phyloP scores from a whole-genome alignment of 2,113 vertebrate genomes.

The Campylomormyrus tamandua region DNA sequence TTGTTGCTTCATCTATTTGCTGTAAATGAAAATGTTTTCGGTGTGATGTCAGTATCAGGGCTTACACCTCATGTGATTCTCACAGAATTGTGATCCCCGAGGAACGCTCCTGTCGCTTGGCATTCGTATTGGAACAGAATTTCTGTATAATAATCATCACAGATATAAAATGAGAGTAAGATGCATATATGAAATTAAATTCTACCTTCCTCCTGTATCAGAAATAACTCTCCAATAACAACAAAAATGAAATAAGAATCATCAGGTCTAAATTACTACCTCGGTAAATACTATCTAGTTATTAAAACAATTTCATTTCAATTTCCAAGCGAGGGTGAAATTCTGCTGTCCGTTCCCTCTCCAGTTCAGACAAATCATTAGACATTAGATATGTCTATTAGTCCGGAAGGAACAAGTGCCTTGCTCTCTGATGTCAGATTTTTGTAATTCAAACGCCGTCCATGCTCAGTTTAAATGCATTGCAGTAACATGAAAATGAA shows the following conservation, averaged over 20 bases:
- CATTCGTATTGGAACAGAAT: not conserved
- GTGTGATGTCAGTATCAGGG: not conserved
- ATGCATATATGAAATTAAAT: not conserved
- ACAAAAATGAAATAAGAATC: not conserved
- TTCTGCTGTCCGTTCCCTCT: not conserved
- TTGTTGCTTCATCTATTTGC: not conserved
- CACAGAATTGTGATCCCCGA: not conserved
- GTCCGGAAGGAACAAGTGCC: not conserved
- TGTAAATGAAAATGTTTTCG: not conserved
- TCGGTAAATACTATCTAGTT: not conserved
- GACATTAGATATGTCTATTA: constrained; percentile 10
- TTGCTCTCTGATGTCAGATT: not conserved
- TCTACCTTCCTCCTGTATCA: not conserved
- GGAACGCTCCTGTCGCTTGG: not conserved
- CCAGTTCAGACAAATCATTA: not conserved
- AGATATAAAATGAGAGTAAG: not conserved
- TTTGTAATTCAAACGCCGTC: constrained; percentile 20
- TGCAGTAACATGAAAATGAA: constrained; percentile 10
- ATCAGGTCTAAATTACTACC: not conserved
- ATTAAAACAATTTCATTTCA: not conserved
- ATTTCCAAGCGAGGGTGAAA: not conserved
- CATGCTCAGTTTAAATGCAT: constrained; percentile 27
- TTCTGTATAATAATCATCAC: not conserved
- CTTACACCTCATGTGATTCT: not conserved
- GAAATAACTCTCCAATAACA: not conserved